phyloP scores from a whole-genome alignment of 2,113 vertebrate genomes.

The Geothlypis trichas region DNA sequence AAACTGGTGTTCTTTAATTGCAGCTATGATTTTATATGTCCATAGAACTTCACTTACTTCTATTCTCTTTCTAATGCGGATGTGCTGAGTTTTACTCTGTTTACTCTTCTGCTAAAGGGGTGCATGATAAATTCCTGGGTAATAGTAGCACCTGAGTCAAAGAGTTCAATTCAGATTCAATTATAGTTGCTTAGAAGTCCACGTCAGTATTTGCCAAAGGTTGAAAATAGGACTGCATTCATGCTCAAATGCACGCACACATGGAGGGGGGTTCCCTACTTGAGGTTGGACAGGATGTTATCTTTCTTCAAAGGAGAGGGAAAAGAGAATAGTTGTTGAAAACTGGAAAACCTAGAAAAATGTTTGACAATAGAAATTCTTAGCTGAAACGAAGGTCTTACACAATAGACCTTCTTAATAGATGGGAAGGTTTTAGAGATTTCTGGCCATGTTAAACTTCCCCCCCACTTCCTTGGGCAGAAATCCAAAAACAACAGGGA shows the following conservation, averaged over 20 bases:
- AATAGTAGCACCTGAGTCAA: not conserved
- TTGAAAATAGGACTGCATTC: not conserved
- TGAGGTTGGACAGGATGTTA: conserved; percentile 33
- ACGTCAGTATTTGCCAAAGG: not conserved
- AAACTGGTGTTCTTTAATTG: not conserved
- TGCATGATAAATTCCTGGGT: not conserved
- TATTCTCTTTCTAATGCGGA: not conserved
- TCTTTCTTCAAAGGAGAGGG: conserved; percentile 34
- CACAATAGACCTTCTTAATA: not conserved
- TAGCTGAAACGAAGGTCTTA: not conserved
- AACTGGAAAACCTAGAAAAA: conserved; percentile 44
- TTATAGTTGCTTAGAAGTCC: not conserved
- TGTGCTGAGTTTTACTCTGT: not conserved
- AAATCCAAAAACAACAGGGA: conserved; percentile 2
- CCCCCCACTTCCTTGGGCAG: not conserved
- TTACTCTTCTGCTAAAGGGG: not conserved
- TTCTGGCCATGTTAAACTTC: not conserved
- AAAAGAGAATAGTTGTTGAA: conserved; percentile 28
- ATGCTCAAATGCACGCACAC: not conserved
- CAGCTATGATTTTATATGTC: not conserved
- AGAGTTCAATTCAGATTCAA: not conserved
- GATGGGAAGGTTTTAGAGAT: not conserved
- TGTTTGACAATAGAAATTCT: conserved; percentile 12
- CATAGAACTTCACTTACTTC: not conserved
- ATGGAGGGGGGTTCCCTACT: not conserved